These are phyloP conservation scores for Octomys mimax DNA, from an alignment of 2,797 vertebrate species.

Conservation along the genomic window DNA sequence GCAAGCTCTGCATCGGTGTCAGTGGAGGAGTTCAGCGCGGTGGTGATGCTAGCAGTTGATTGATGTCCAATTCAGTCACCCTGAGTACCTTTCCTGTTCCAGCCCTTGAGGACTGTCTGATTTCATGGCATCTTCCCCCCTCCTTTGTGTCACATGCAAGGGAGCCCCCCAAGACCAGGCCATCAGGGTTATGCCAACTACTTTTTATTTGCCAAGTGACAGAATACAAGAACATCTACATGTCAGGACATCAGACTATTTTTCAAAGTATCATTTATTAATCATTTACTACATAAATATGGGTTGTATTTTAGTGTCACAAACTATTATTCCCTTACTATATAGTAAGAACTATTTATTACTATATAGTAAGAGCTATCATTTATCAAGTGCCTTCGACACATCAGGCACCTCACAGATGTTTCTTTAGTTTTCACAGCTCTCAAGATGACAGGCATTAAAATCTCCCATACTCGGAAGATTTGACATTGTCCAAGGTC, in stretches of 20 bases:
- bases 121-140: background rate
- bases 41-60: background rate
- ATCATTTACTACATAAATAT: background rate
- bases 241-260: conserved; percentile 1
- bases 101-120: background rate
- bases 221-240: background rate
- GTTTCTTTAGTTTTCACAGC: background rate
- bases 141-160: background rate
- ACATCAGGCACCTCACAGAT: background rate
- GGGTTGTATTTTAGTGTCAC: background rate
- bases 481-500: conserved; percentile 19
- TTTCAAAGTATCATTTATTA: background rate
- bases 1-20: background rate
- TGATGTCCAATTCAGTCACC: background rate
- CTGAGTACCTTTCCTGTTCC: background rate
- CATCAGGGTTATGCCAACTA: background rate
- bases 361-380: background rate
- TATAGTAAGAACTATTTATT: background rate
- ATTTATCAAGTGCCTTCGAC: background rate
- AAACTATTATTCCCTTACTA: background rate
- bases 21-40: background rate
- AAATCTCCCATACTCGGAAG: background rate
- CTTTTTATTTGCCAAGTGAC: background rate
- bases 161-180: background rate
- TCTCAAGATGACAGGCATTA: background rate